Evolutionary conservation across 2,888 invertebrate species (phyloP), one percentile per base, ranked within the genome.

Genomic region (Drosophila hawaiiensis): DNA sequence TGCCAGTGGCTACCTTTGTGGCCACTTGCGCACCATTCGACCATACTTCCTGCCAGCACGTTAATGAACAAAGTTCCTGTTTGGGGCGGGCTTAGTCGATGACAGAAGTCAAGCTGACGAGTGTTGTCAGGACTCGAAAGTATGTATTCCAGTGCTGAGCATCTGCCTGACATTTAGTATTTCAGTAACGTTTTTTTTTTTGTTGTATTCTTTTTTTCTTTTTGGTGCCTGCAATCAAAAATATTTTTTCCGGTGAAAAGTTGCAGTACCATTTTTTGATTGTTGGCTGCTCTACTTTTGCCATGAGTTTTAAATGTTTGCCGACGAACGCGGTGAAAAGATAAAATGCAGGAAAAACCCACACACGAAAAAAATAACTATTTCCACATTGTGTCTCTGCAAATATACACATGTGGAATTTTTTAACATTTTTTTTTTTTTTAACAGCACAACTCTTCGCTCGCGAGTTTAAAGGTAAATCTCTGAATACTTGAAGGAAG

Each of bases 31-130:
- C 61, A 61, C 69, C 66, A 61, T 74, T 68, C 58, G 59, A 67
- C 77, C 77, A 43, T 68, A 58, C 47, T 47, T 29, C 25, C 37
- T 14, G 43, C 31, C 19, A 12, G 29, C 25, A 56, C 41, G 25
- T 83, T 75, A 77, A 84, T 74, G 77, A 74, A 74, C 64, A 76
- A 71, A 76, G 63, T 78, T 84, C 43, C 58, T 22, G 29, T 63
- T 58, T n/a, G 14, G 47, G 19, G 7, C 31, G 22, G n/a, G 12
- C 29, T 35, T 25, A 54, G 50, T 49, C 63, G 58, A 47, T 76
- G 80, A 68, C 76, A 76, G 73, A 73, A 69, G 52, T 78, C 75
- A 60, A 33, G 56, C 47, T 78, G 75, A 71, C 64, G 67, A 72
- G 43, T 63, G 56, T 50, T 76, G 50, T 49, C 67, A 64, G 53